phyloP scores from a whole-genome alignment of 2,888 invertebrate species.

The Nymphalis c-album region DNA sequence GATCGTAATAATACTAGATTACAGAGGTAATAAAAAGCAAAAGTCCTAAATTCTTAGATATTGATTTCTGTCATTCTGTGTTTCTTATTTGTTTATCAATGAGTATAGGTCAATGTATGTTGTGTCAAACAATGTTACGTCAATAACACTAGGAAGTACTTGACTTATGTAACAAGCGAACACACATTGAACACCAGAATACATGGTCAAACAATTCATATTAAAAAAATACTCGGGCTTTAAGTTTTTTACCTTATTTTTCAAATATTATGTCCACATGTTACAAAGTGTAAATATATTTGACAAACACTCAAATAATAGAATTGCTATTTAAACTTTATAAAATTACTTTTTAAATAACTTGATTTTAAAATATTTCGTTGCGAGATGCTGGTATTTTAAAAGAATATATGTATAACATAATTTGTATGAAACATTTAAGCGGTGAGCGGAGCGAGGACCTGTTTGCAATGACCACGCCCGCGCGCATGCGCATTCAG shows the following conservation, averaged over 20 bases:
- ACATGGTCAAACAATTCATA: neutral
- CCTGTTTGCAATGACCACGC: constrained; percentile 17
- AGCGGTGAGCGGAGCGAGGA: constrained; percentile 9
- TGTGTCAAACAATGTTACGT: neutral
- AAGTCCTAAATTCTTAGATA: neutral
- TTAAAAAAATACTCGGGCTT: neutral
- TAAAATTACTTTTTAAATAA: too few relatives aligned
- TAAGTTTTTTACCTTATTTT: too few relatives aligned
- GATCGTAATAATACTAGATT: too few relatives aligned
- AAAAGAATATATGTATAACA: too few relatives aligned
- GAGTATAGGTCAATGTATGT: constrained; percentile 17
- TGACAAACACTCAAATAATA: too few relatives aligned
- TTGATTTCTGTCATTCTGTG: neutral
- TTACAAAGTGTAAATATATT: too few relatives aligned
- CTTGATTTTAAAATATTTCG: too few relatives aligned
- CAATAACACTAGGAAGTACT: neutral
- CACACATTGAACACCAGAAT: too few relatives aligned
- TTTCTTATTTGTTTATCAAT: neutral
- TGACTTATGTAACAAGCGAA: neutral
- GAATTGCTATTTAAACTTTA: too few relatives aligned
- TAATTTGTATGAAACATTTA: constrained; percentile 17
- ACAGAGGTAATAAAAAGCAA: neutral
- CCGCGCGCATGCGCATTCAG: neutral
- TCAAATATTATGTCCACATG: too few relatives aligned
- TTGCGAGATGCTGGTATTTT: too few relatives aligned